Evolutionary conservation across 1,140 invertebrate species (phyloP), one percentile per base, ranked within the genome.

Genomic region (Drosophila orena): DNA sequence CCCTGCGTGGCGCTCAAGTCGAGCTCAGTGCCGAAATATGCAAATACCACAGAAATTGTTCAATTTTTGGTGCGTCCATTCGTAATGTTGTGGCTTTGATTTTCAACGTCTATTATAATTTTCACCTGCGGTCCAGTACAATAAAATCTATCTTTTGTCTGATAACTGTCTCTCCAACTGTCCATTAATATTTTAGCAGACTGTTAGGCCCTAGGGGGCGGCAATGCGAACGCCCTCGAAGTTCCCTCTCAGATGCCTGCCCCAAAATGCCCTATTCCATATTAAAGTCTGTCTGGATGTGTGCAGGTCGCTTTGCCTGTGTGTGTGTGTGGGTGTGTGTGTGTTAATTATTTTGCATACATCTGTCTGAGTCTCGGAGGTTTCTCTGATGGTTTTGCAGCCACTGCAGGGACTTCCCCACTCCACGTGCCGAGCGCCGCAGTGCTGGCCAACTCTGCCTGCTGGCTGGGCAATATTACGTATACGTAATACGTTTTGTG

Each of bases 311-410:
- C 8, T 30, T n/a, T 30, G 8, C 1, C 30, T 30, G 7, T 30
- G 30, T 30, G 30, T 6, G 24, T 22, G 24, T 6, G 22, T 22
- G 22, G 2, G 3, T 24, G 24, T 27, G 12, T 38, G 37, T 38
- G 37, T 38, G 37, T 79, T 85, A 85, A 85, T 85, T 85, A 81
- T 85, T 85, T 85, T 85, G 64, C 81, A 86, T 86, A 85, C 81
- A 74, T 60, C 54, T 84, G 65, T 38, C 64, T 72, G 68, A 49
- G 59, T 58, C 14, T 27, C 46, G 17, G 59, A 66, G 50, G 37
- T 58, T 60, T 47, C 55, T 52, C 30, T 30, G 14, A 14, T 38
- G 30, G 30, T 38, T 38, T 38, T 38, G 14, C 37, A 38, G 37
- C 37, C 37, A 38, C 37, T 38, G 37, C 37, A 38, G 11, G 37